Evolutionary conservation across 2,888 invertebrate genomes (phyloP), one percentile per base, ranked within the genome.

Genomic region (Plemyria rubiginata): DNA sequence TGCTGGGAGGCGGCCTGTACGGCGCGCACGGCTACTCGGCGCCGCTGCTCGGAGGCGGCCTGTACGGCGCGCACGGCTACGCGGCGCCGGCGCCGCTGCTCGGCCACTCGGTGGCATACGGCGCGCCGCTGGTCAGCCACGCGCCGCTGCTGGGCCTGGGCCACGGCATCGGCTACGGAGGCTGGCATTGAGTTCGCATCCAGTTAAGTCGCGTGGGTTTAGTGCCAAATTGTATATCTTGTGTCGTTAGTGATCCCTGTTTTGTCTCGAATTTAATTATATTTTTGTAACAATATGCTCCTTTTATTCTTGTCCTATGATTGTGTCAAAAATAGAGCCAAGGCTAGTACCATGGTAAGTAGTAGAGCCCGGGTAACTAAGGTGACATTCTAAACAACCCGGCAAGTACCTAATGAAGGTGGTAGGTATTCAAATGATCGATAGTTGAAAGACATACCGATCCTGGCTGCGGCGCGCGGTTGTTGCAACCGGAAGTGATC

Each of bases 211-310:
- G 64, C 58, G 66, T 67, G 60, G 60, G 71, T 64, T 75, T 76
- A 79, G 82, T 86, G 85, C 82, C 82, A 85, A 85, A 85, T 80
- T 82, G 76, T 82, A 77, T 71, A 74, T 68, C 68, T 74, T 68
- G 65, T 68, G 65, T 73, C 65, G 63, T 65, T 70, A 66, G 72
- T 62, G 57, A 61, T 54, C 60, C 55, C 66, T 70, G 65, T 71
- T 73, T 71, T 71, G 68, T 72, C 68, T 65, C 32, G 64, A 54
- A 66, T 68, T 67, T 66, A 54, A 71, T 60, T 60, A 60, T 45
- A 67, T 50, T 68, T 64, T 60, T 65, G 50, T 52, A 54, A 59
- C 36, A 49, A 60, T 43, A 38, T 16, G 32, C 7, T 38, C 1
- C 41, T 59, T 65, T 61, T 63, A 16, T 38, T 16, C 15, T 36